phyloP scores from a whole-genome alignment of 2,888 invertebrate species.

The Eristalis arbustorum region DNA sequence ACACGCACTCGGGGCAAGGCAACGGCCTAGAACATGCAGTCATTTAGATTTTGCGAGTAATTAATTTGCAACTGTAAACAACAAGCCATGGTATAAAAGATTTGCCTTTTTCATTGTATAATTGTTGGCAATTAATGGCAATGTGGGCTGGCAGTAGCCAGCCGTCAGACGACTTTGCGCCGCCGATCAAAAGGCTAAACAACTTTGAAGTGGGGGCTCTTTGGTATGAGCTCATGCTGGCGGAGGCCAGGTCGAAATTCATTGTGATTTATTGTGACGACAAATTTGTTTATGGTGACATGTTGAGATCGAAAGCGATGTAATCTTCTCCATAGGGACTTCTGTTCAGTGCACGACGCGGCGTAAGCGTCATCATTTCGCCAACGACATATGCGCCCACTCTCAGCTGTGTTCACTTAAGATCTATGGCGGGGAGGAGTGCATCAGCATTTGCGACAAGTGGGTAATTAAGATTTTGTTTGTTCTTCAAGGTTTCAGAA shows the following conservation, averaged over 20 bases:
- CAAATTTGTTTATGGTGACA: conserved; percentile 18
- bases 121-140: conserved; percentile 61
- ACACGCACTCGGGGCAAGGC: not conserved
- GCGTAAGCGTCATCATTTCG: not conserved
- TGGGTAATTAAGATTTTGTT: conserved; percentile 10
- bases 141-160: conserved; percentile 39
- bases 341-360: not conserved
- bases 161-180: not conserved
- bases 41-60: conserved; percentile 44
- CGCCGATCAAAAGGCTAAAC: not conserved
- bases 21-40: conserved; percentile 7
- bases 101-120: conserved; percentile 53
- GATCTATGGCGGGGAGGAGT: not conserved
- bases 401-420: not conserved
- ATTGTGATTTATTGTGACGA: conserved; percentile 56
- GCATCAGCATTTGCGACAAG: not conserved
- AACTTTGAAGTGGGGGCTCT: conserved; percentile 25
- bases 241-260: conserved; percentile 35
- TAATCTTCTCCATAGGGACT: not conserved
- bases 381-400: not conserved
- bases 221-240: not conserved
- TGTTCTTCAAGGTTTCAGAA: not conserved
- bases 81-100: conserved; percentile 24
- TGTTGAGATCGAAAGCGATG: not conserved
- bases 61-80: conserved; percentile 68